Conservation (phyloP, 2,888 invertebrate genomes). For the Invenusta paracnida region DNA sequence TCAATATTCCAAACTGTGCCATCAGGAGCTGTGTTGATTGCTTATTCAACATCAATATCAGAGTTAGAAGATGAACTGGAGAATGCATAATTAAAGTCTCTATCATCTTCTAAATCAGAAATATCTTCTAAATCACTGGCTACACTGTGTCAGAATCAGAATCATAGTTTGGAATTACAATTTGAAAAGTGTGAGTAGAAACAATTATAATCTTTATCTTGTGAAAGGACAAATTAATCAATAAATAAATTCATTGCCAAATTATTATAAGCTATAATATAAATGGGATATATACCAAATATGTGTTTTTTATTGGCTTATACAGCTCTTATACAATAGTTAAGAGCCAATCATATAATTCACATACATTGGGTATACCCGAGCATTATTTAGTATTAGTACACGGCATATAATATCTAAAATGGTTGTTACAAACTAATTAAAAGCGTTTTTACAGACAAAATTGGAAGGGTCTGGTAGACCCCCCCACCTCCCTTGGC, state of each 20-base stretch:
- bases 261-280: constrained; percentile 1
- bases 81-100: neutral
- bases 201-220: neutral
- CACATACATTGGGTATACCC: no score
- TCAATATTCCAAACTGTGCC: constrained; percentile 15
- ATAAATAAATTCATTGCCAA: constrained; percentile 7
- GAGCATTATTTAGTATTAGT: no score
- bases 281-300: neutral
- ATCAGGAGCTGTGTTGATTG: neutral
- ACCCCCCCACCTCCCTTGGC: no score
- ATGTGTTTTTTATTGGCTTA: neutral
- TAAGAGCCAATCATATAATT: no score
- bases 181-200: neutral
- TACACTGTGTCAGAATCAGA: neutral
- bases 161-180: neutral
- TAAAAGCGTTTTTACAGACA: neutral
- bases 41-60: constrained; percentile 9
- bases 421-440: neutral
- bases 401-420: neutral
- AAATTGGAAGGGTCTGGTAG: no score
- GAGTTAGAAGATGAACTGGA: constrained; percentile 12
- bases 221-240: constrained; percentile 20
- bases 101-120: neutral
- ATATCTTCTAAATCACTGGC: constrained; percentile 4
- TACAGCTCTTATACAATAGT: no score